Conservation (phyloP, 2,113 vertebrate species). For the Syngnathus floridae region DNA sequence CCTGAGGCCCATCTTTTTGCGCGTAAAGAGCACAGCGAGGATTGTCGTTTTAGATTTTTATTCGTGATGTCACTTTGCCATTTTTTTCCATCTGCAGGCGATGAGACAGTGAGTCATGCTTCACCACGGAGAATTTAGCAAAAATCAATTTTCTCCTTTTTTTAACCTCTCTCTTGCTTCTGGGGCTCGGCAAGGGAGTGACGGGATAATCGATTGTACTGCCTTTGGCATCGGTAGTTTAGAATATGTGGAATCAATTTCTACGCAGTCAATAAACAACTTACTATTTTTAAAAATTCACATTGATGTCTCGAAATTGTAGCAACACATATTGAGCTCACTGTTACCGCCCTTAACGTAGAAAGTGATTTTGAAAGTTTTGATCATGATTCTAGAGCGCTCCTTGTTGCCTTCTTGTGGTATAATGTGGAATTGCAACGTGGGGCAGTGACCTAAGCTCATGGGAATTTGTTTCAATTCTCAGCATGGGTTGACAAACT, state of each 20-base stretch:
- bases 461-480: too few species aligned
- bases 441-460: background rate
- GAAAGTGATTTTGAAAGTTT: too few species aligned
- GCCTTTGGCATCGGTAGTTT: conserved; percentile 26
- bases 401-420: background rate
- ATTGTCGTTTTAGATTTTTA: conserved; percentile 5
- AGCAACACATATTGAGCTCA: background rate
- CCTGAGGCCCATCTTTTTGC: conserved; percentile 13
- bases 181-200: conserved; percentile 14
- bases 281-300: background rate
- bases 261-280: background rate
- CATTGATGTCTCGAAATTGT: background rate
- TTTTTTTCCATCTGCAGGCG: conserved; percentile 24
- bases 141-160: conserved; percentile 50
- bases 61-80: conserved; percentile 17
- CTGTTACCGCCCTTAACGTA: too few species aligned
- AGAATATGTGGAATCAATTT: background rate
- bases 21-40: background rate
- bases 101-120: conserved; percentile 47
- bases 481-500: too few species aligned
- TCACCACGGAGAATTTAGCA: conserved; percentile 46
- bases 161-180: conserved; percentile 2
- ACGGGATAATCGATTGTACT: conserved; percentile 31
- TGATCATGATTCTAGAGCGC: background rate
- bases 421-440: background rate